phyloP scores from a whole-genome alignment of 2,888 invertebrate genomes.

The Drosophila affinis region DNA sequence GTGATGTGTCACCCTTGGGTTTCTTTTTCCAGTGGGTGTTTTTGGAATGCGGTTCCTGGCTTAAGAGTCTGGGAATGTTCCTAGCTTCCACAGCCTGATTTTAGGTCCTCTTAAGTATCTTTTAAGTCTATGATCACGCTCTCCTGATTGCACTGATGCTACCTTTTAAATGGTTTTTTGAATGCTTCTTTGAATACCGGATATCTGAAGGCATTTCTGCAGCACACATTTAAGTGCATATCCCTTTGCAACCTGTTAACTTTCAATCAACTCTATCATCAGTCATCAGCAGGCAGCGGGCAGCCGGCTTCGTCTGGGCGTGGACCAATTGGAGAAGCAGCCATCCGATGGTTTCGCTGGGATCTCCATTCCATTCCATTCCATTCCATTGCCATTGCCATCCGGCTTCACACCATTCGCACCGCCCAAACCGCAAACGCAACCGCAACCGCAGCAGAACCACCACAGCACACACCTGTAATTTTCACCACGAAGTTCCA shows the following conservation, averaged over 20 bases:
- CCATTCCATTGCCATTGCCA: constrained; percentile 21
- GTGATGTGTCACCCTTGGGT: constrained; percentile 60
- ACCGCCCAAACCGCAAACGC: constrained; percentile 44
- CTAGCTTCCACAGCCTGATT: not conserved
- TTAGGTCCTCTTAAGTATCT: not conserved
- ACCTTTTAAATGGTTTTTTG: not conserved
- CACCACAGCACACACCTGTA: constrained; percentile 59
- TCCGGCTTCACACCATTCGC: constrained; percentile 63
- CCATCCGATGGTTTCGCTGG: constrained; percentile 5
- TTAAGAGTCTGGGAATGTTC: not conserved
- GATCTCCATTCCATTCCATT: not conserved
- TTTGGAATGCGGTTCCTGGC: not conserved
- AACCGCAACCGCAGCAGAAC: not conserved
- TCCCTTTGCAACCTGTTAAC: constrained; percentile 40
- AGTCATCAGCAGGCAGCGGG: constrained; percentile 31
- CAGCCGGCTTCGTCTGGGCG: constrained; percentile 22
- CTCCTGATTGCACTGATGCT: not conserved
- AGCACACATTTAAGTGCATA: constrained; percentile 16
- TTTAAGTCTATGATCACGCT: not conserved
- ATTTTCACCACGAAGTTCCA: constrained; percentile 47
- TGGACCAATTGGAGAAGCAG: constrained; percentile 26
- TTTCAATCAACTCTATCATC: constrained; percentile 49
- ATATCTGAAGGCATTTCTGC: not conserved
- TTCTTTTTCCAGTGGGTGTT: constrained; percentile 44
- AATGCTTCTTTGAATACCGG: constrained; percentile 1